phyloP scores from a whole-genome alignment of 2,888 invertebrate genomes.

The Hirtodrosophila confusa region DNA sequence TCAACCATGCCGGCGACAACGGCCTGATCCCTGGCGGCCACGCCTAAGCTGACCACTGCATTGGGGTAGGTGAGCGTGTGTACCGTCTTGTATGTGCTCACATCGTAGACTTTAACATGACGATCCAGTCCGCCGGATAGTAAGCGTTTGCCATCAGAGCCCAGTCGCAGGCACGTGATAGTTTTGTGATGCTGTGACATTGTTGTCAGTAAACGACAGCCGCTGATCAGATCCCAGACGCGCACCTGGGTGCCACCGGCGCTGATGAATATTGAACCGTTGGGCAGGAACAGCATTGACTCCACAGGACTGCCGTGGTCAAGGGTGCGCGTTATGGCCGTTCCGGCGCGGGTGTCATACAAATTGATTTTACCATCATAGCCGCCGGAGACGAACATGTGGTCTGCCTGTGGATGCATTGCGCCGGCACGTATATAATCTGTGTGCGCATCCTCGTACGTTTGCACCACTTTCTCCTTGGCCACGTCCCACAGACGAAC shows the following conservation, averaged over 20 bases:
- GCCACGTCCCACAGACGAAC: conserved; percentile 96
- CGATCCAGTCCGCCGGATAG: conserved; percentile 96
- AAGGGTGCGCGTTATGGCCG: conserved; percentile 87
- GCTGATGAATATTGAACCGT: conserved; percentile 95
- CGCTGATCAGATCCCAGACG: conserved; percentile 96
- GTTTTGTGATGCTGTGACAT: conserved; percentile 98
- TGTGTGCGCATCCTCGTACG: conserved; percentile 87
- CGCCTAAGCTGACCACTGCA: conserved; percentile 93
- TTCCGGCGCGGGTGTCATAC: conserved; percentile 92
- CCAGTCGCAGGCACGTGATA: conserved; percentile 93
- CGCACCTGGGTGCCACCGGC: conserved; percentile 96
- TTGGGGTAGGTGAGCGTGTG: conserved; percentile 96
- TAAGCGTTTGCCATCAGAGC: conserved; percentile 91
- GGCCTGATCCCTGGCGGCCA: conserved; percentile 90
- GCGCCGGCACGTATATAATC: conserved; percentile 95
- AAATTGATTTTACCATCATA: conserved; percentile 95
- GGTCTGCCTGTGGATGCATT: conserved; percentile 89
- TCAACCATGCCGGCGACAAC: conserved; percentile 96
- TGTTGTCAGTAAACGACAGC: conserved; percentile 90
- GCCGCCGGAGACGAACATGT: conserved; percentile 92
- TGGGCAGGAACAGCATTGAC: conserved; percentile 93
- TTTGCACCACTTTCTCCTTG: conserved; percentile 89
- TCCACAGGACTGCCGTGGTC: conserved; percentile 96
- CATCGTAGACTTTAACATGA: conserved; percentile 96
- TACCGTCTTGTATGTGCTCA: conserved; percentile 92